A percentile compares a stretch with the other conserved stretches of the same genome.
Conservation (phyloP, 2,113 vertebrate species). For the Cromileptes altivelis region DNA sequence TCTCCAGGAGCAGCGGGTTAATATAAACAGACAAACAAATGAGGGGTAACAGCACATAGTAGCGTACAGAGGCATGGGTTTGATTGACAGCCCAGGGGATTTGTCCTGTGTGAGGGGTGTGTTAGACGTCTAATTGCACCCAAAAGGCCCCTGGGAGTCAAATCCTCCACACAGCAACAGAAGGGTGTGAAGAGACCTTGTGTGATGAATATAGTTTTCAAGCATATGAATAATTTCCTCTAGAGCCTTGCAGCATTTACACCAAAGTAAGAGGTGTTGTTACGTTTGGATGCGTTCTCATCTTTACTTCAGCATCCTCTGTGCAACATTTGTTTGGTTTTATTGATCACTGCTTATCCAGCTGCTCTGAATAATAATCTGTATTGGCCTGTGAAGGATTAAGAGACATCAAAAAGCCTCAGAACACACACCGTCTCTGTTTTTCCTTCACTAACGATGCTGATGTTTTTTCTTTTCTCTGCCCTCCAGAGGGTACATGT, state of each 20-base stretch:
- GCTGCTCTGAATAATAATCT: slow-evolving; percentile 19
- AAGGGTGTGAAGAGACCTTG: slow-evolving; percentile 26
- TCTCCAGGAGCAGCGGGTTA: slow-evolving; percentile 47
- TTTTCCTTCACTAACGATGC: slow-evolving; percentile 1
- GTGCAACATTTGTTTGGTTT: slow-evolving; percentile 23
- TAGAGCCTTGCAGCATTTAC: slow-evolving; percentile 31
- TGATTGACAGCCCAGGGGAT: slow-evolving; percentile 66
- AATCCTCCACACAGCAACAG: slow-evolving; percentile 45
- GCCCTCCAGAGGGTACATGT: slow-evolving; percentile 93
- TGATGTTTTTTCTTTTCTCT: neutral
- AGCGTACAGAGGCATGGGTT: slow-evolving; percentile 33
- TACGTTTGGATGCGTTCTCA: slow-evolving; percentile 29
- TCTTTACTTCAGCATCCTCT: slow-evolving; percentile 25
- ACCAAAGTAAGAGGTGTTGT: slow-evolving; percentile 8
- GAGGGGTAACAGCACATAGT: slow-evolving; percentile 54
- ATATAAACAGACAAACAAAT: slow-evolving; percentile 75
- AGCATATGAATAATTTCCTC: slow-evolving; percentile 52
- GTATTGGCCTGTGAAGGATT: slow-evolving; percentile 39
- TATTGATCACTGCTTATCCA: slow-evolving; percentile 19
- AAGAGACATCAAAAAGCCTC: slow-evolving; percentile 39
- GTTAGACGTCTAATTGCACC: slow-evolving; percentile 67
- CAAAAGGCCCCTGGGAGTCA: slow-evolving; percentile 57
- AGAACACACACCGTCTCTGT: slow-evolving; percentile 19
- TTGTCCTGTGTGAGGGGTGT: slow-evolving; percentile 51
- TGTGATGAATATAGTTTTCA: slow-evolving; percentile 37